A percentile compares a stretch with the other conserved stretches of the same genome.
phyloP scores from a whole-genome alignment of 1,140 invertebrate species.

The Lepidotrigona ventralis region DNA sequence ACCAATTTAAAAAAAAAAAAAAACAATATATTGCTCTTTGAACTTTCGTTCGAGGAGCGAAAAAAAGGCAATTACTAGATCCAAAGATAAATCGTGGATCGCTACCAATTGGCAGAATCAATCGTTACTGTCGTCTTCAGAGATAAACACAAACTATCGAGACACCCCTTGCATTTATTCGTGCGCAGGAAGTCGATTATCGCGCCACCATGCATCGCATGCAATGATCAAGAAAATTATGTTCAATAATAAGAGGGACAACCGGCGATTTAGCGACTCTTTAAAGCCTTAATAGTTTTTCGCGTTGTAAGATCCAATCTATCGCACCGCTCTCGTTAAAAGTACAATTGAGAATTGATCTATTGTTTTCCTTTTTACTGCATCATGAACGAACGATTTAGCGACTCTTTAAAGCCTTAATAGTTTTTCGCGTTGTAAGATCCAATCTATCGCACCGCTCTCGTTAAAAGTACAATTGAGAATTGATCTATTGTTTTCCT shows the following conservation, averaged over 20 bases:
- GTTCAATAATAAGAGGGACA: conserved; percentile 31
- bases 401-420: conserved; percentile 15
- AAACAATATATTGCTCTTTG: conserved; percentile 37
- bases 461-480: not conserved
- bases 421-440: not conserved
- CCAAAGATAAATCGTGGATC: conserved; percentile 26
- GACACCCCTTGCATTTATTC: conserved; percentile 30
- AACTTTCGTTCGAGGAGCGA: conserved; percentile 17
- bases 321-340: not conserved
- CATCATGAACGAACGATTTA: not conserved
- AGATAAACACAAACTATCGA: conserved; percentile 40
- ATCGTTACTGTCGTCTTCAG: conserved; percentile 35
- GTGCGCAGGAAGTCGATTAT: conserved; percentile 50
- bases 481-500: not conserved
- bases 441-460: too few species aligned
- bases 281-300: conserved; percentile 18
- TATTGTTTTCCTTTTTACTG: not conserved
- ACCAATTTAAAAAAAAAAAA: too few species aligned
- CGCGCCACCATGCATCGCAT: conserved; percentile 31
- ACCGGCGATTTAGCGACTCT: conserved; percentile 9
- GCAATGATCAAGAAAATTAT: conserved; percentile 36
- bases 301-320: not conserved
- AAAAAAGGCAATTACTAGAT: conserved; percentile 25
- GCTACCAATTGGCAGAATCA: conserved; percentile 15
- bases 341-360: not conserved